Conservation (phyloP, 1,140 invertebrate species). For the Drosophila simulans region DNA sequence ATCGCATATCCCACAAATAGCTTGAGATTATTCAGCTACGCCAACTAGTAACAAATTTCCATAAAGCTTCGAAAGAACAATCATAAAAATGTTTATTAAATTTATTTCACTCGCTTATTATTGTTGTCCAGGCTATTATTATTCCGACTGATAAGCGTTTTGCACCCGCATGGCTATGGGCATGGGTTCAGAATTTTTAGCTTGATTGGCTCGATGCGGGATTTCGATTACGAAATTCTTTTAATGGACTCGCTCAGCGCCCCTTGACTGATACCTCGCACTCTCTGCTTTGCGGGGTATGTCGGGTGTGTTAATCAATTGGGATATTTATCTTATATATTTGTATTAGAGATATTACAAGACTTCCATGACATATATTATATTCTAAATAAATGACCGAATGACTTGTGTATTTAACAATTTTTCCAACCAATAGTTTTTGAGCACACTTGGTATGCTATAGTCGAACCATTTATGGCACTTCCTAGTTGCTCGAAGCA, state of each 20-base stretch:
- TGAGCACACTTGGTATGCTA: neutral
- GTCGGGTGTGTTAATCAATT: neutral
- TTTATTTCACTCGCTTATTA: slow-evolving; percentile 35
- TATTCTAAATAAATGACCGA: no score
- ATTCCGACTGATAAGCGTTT: slow-evolving; percentile 49
- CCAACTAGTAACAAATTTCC: slow-evolving; percentile 38
- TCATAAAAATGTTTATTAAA: slow-evolving; percentile 61
- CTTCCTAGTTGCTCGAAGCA: slow-evolving; percentile 12
- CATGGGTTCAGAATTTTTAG: slow-evolving; percentile 20
- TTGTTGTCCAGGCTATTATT: slow-evolving; percentile 35
- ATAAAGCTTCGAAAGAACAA: slow-evolving; percentile 39
- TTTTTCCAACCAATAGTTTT: neutral
- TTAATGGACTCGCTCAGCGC: slow-evolving; percentile 45
- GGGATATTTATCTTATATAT: neutral
- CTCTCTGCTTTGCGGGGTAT: neutral
- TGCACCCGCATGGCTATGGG: slow-evolving; percentile 45
- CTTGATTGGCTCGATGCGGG: slow-evolving; percentile 55
- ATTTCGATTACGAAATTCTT: slow-evolving; percentile 60
- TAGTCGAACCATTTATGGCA: neutral
- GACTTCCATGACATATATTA: no score
- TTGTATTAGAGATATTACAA: neutral
- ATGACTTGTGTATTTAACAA: no score
- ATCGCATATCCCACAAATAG: slow-evolving; percentile 13
- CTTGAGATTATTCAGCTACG: slow-evolving; percentile 20
- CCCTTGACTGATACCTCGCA: slow-evolving; percentile 1